Evolutionary conservation across 2,797 vertebrate genomes (phyloP).

Genomic region (Mus caroli): DNA sequence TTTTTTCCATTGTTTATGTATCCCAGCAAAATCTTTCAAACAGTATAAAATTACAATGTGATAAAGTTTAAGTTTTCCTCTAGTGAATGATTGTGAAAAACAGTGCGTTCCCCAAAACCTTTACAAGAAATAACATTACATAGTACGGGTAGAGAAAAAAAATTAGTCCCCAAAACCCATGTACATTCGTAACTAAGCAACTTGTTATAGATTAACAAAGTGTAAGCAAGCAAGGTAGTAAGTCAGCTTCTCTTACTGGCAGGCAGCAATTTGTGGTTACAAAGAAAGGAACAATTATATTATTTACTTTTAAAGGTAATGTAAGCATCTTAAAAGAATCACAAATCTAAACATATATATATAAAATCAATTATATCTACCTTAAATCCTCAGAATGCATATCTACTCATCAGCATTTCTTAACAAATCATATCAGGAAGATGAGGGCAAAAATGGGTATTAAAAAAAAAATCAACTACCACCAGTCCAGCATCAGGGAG

Average conservation of each 20-base stretch:
- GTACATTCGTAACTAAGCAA: not conserved
- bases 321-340: not conserved
- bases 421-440: not conserved
- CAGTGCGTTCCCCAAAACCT: not conserved
- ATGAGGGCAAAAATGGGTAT: not conserved
- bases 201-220: not conserved
- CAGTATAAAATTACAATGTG: not conserved
- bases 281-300: not conserved
- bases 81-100: not conserved
- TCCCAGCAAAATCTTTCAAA: not conserved
- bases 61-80: not conserved
- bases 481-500: not conserved
- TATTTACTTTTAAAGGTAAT: not conserved
- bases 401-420: not conserved
- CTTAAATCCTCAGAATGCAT: not conserved
- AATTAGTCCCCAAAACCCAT: not conserved
- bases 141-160: not conserved
- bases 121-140: not conserved
- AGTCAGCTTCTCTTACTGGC: not conserved
- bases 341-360: not conserved
- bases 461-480: not conserved
- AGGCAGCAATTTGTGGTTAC: not conserved
- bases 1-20: not conserved
- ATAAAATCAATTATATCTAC: not conserved
- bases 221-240: not conserved